Percentiles rank a stretch among this genome's conserved stretches.
Conservation (phyloP, 92 coral and sea anemone genomes). For the Anthopleura xanthogrammica region DNA sequence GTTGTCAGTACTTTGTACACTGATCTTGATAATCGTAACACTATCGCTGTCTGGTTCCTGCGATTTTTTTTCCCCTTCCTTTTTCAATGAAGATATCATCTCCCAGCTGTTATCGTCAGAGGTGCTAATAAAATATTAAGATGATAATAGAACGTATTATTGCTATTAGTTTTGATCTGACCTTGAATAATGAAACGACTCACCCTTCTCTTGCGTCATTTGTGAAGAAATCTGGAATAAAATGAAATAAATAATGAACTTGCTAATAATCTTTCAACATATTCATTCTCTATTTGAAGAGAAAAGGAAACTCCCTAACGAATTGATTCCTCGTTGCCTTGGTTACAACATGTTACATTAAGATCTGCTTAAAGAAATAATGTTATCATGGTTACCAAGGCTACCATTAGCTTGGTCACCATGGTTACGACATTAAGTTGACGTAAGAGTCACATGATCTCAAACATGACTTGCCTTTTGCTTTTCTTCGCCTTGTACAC, state of each 20-base stretch:
- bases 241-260: background rate
- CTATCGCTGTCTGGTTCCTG: background rate
- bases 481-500: constrained; percentile 5
- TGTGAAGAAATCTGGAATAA: background rate
- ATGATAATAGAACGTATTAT: background rate
- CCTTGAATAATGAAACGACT: background rate
- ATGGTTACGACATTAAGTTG: background rate
- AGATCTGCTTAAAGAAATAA: too few species aligned
- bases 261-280: too few species aligned
- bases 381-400: background rate
- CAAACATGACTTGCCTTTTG: background rate
- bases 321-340: background rate
- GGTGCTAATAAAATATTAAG: background rate
- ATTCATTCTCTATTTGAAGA: too few species aligned
- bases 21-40: background rate
- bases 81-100: background rate
- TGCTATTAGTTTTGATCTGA: background rate
- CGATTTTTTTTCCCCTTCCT: background rate
- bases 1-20: background rate
- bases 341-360: background rate
- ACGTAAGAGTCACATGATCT: background rate
- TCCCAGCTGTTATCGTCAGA: background rate
- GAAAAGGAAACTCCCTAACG: too few species aligned
- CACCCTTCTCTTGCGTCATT: background rate
- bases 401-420: background rate